phyloP scores from a whole-genome alignment of 2,888 invertebrate genomes.

The Leucoma salicis region DNA sequence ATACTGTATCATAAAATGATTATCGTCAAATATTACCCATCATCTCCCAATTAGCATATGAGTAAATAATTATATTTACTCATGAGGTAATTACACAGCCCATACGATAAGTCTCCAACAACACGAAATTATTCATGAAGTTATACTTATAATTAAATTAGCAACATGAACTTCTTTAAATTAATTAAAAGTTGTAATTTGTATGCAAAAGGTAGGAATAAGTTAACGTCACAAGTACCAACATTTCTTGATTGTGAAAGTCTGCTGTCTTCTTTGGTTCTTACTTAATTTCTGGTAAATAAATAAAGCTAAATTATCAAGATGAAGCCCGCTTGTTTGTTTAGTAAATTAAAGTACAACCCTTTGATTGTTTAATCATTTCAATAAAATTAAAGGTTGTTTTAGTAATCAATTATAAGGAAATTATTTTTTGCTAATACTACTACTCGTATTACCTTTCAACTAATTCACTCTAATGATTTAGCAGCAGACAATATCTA shows the following conservation, averaged over 20 bases:
- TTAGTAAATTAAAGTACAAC: constrained; percentile 56
- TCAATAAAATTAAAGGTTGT: constrained; percentile 36
- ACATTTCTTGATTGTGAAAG: constrained; percentile 12
- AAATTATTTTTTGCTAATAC: background rate
- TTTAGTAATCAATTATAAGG: constrained; percentile 6
- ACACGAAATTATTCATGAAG: constrained; percentile 38
- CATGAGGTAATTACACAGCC: no score
- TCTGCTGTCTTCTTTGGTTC: constrained; percentile 23
- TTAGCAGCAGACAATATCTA: no score
- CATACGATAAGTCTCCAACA: no score
- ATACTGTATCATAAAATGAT: no score
- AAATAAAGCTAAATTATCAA: constrained; percentile 48
- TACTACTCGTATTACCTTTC: no score
- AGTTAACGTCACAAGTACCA: constrained; percentile 17
- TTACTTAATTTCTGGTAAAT: constrained; percentile 28
- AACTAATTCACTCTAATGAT: no score
- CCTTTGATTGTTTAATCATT: constrained; percentile 56
- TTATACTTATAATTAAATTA: constrained; percentile 39
- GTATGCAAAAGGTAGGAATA: constrained; percentile 34
- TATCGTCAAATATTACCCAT: no score
- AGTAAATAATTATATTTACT: no score
- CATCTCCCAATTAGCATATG: no score
- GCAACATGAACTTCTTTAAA: constrained; percentile 35
- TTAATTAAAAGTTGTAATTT: constrained; percentile 45
- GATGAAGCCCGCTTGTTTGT: constrained; percentile 48